These are phyloP conservation scores for Euglossa dilemma DNA, from an alignment of 1,140 invertebrate species.

Conservation along the genomic window DNA sequence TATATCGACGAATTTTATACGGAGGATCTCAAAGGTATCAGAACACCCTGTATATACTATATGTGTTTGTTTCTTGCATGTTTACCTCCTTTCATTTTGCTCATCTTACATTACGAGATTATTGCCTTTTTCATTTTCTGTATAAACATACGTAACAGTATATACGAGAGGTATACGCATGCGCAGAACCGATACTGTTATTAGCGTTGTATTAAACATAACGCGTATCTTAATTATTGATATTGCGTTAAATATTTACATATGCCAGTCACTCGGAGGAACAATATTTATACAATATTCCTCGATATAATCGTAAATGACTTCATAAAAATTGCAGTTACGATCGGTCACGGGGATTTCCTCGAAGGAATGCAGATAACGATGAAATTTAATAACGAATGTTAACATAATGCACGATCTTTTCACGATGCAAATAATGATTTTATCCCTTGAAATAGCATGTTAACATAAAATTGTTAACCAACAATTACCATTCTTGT, in stretches of 20 bases:
- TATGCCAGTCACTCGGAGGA: background rate
- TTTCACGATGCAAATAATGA: background rate
- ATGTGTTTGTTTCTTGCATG: background rate
- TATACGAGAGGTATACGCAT: background rate
- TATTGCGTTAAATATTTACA: background rate
- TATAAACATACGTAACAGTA: no score
- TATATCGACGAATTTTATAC: no score
- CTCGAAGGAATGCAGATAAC: background rate
- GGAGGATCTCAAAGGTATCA: no score
- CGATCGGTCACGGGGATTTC: background rate
- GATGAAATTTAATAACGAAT: background rate
- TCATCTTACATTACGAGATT: background rate
- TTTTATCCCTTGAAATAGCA: no score
- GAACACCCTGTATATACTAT: no score
- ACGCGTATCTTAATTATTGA: background rate
- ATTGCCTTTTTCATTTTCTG: background rate
- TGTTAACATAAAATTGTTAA: no score
- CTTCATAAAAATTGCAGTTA: background rate
- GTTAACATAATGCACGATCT: background rate
- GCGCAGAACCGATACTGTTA: background rate
- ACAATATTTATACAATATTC: no score
- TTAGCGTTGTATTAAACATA: background rate
- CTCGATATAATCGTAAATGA: background rate
- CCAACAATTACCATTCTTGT: no score
- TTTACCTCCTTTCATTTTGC: background rate